Percentiles rank a stretch among this genome's conserved stretches.
These are phyloP conservation scores for Carcharodon carcharias DNA, from an alignment of 2,797 vertebrate species.

Conservation along the genomic window DNA sequence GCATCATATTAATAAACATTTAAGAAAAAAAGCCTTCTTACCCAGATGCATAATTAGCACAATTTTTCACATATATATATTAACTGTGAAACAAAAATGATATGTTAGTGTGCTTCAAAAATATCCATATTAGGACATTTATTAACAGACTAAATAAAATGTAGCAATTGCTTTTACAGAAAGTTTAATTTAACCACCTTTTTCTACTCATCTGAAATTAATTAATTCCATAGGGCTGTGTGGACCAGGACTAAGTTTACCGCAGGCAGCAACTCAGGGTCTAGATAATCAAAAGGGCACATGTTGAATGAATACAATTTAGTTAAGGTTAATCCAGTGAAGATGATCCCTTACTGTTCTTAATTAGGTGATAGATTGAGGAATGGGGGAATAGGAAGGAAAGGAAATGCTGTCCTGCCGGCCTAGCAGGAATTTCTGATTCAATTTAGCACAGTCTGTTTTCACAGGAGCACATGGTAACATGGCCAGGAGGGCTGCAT, in stretches of 20 bases:
- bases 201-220: conserved; percentile 69
- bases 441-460: conserved; percentile 75
- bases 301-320: conserved; percentile 71
- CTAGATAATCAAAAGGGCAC: conserved; percentile 74
- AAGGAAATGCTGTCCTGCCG: conserved; percentile 61
- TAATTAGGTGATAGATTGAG: conserved; percentile 75
- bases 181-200: conserved; percentile 55
- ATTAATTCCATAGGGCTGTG: conserved; percentile 73
- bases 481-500: conserved; percentile 43
- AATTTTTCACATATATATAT: neutral
- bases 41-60: neutral
- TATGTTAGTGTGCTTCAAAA: conserved; percentile 37
- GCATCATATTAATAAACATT: neutral
- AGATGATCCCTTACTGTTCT: conserved; percentile 68
- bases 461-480: conserved; percentile 78
- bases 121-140: neutral
- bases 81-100: neutral
- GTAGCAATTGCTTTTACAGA: conserved; percentile 40
- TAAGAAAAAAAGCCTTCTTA: neutral
- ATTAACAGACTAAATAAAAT: neutral
- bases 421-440: conserved; percentile 78
- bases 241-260: conserved; percentile 57
- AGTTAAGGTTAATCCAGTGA: conserved; percentile 75
- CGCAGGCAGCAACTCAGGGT: conserved; percentile 60
- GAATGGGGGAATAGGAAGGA: conserved; percentile 67